A percentile compares a stretch with the other conserved stretches of the same genome.
Evolutionary conservation across 2,113 vertebrate species (phyloP).

Genomic region (Daphoenositta chrysoptera): DNA sequence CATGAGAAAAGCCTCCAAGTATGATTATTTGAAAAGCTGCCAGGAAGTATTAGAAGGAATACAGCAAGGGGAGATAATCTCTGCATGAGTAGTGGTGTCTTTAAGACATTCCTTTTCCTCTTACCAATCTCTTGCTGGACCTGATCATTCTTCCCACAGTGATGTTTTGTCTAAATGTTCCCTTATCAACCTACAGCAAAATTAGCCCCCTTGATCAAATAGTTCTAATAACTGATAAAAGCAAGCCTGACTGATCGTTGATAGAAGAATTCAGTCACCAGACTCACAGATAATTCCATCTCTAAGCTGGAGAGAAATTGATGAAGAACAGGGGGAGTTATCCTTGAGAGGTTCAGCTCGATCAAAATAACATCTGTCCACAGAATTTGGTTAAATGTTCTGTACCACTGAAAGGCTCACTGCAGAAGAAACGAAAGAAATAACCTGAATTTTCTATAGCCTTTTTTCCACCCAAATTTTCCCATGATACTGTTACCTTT

Average conservation of each 20-base stretch:
- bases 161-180: background rate
- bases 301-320: background rate
- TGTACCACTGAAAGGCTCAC: accelerated
- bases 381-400: background rate
- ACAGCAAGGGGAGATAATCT: background rate
- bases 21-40: background rate
- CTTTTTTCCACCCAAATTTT: background rate
- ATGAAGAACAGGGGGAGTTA: background rate
- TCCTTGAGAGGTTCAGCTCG: background rate
- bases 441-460: background rate
- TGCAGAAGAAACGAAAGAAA: background rate
- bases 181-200: background rate
- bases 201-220: background rate
- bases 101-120: background rate
- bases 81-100: background rate
- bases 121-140: background rate
- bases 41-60: background rate
- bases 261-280: background rate
- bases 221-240: background rate
- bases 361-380: background rate
- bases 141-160: background rate
- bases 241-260: background rate
- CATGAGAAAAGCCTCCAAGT: background rate
- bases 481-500: background rate
- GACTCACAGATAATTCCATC: background rate